Evolutionary conservation across 1,140 invertebrate species (phyloP).

Genomic region (Trachelipus rathkii): DNA sequence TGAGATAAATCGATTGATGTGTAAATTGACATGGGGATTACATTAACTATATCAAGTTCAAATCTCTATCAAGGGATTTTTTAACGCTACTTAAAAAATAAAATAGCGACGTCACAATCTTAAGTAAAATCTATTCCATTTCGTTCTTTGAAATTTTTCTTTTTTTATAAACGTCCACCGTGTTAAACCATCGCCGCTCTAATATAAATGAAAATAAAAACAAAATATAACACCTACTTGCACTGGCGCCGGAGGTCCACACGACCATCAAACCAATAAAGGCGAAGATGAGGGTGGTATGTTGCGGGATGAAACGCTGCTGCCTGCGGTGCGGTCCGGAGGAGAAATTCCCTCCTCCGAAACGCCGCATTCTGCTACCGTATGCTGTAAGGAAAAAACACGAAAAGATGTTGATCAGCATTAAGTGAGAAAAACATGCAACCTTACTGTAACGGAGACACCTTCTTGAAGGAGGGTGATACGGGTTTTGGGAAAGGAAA

Average conservation of each 20-base stretch:
- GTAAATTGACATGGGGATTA: too few species aligned
- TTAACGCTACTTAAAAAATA: too few species aligned
- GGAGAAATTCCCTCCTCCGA: not conserved
- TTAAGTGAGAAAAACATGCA: not conserved
- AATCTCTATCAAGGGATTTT: too few species aligned
- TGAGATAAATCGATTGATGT: too few species aligned
- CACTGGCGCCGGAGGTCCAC: not conserved
- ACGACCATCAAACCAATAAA: not conserved
- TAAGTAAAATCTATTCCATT: too few species aligned
- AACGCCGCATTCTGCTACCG: constrained; percentile 2
- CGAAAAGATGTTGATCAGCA: not conserved
- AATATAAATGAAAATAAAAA: not conserved
- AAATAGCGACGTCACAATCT: too few species aligned
- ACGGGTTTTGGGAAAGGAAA: not conserved
- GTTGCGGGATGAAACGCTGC: not conserved
- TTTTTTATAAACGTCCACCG: too few species aligned
- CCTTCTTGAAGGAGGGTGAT: not conserved
- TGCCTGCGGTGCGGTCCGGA: constrained; percentile 5
- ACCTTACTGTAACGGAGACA: constrained; percentile 9
- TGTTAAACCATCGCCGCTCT: not conserved
- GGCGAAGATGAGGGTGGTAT: not conserved
- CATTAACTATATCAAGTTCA: too few species aligned
- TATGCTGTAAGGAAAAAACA: not conserved
- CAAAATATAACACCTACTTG: not conserved
- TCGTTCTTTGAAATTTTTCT: too few species aligned